A percentile compares a stretch with the other conserved stretches of the same genome.
Evolutionary conservation across 2,797 vertebrate species (phyloP).

Genomic region (Anniella stebbinsi): DNA sequence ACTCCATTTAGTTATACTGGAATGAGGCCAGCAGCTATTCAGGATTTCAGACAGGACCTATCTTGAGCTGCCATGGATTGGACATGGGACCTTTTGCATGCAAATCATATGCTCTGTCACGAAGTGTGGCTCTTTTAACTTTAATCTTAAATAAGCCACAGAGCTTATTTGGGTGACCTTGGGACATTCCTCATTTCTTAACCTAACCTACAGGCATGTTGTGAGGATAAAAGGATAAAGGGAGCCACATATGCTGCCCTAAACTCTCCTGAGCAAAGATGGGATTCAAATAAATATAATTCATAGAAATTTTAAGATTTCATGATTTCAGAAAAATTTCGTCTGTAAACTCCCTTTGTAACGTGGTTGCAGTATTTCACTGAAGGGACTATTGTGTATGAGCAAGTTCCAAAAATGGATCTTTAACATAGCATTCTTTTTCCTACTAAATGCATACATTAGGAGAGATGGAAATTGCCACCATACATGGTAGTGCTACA

Average conservation of each 20-base stretch:
- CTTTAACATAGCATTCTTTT: not conserved
- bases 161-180: not conserved
- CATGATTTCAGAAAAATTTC: not conserved
- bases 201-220: not conserved
- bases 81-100: not conserved
- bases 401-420: not conserved
- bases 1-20: not conserved
- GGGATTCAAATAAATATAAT: not conserved
- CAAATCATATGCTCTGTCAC: not conserved
- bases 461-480: not conserved
- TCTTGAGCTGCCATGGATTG: not conserved
- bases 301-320: not conserved
- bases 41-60: not conserved
- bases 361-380: not conserved
- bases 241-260: not conserved
- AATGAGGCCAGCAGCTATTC: not conserved
- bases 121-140: not conserved
- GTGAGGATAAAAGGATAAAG: not conserved
- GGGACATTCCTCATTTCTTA: not conserved
- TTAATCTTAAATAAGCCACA: too few species aligned
- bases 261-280: not conserved
- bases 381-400: not conserved
- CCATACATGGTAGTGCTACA: slow-evolving; percentile 14
- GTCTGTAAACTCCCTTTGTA: not conserved
- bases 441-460: not conserved